Conservation (phyloP, 2,888 invertebrate species). For the Euzophera pinguis region DNA sequence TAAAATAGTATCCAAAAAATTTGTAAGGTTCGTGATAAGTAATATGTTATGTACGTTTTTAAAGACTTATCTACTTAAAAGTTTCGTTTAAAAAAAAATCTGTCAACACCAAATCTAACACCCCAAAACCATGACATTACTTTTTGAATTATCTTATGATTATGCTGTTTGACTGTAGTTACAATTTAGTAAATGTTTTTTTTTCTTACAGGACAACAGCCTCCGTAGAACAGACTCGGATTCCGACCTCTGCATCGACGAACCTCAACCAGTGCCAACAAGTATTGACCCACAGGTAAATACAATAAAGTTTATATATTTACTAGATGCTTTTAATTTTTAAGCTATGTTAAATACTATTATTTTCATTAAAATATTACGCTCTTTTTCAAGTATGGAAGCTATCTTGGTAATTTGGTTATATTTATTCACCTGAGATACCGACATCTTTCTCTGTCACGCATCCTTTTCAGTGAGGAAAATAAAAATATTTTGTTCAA, state of each 20-base stretch:
- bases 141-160: background rate
- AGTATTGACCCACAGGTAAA: conserved; percentile 71
- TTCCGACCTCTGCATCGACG: conserved; percentile 93
- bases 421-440: too few relatives aligned
- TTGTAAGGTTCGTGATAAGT: too few relatives aligned
- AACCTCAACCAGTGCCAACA: conserved; percentile 67
- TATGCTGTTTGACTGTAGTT: background rate
- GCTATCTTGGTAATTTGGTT: too few relatives aligned
- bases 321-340: background rate
- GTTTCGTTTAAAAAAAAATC: background rate
- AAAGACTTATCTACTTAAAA: too few relatives aligned
- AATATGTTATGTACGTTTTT: too few relatives aligned
- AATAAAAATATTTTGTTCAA: too few relatives aligned
- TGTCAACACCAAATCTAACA: background rate
- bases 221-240: conserved; percentile 89
- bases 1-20: too few relatives aligned
- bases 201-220: conserved; percentile 81
- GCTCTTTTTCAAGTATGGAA: too few relatives aligned
- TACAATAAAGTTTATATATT: conserved; percentile 1
- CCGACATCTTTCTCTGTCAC: too few relatives aligned
- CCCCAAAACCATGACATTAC: background rate
- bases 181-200: background rate
- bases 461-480: too few relatives aligned
- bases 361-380: too few relatives aligned
- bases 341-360: too few relatives aligned